Evolutionary conservation across 1,140 invertebrate genomes (phyloP).

Genomic region (Brachionus rubens): DNA sequence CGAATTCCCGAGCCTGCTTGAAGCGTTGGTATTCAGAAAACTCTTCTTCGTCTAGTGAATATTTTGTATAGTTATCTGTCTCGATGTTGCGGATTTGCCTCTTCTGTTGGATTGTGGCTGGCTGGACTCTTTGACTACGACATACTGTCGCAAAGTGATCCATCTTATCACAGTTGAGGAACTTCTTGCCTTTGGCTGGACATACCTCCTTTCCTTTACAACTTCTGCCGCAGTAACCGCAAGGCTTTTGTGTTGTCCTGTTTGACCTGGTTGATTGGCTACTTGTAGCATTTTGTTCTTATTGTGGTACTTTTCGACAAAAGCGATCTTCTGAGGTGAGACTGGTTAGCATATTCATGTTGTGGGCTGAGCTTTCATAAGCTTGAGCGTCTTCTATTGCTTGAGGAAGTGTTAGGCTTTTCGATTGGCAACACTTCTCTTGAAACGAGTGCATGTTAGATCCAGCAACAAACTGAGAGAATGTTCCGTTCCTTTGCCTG

Average conservation of each 20-base stretch:
- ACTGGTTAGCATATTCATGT: background rate
- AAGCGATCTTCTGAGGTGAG: background rate
- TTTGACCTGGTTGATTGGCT: background rate
- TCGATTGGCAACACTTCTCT: no score
- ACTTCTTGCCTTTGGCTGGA: background rate
- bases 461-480: background rate
- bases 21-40: background rate
- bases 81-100: background rate
- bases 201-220: no score
- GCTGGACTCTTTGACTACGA: background rate
- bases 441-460: constrained; percentile 4
- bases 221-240: no score
- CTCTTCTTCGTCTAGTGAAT: background rate
- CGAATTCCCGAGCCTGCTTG: background rate
- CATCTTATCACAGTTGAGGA: background rate
- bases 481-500: background rate
- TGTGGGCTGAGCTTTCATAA: no score
- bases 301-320: background rate
- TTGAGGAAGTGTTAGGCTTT: no score
- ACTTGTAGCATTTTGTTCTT: background rate
- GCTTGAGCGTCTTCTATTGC: no score
- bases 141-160: background rate
- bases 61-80: background rate
- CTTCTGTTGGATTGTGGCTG: background rate
- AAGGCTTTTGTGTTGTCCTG: background rate